Evolutionary conservation across 2,113 vertebrate genomes (phyloP).

Genomic region (Lagopus muta): DNA sequence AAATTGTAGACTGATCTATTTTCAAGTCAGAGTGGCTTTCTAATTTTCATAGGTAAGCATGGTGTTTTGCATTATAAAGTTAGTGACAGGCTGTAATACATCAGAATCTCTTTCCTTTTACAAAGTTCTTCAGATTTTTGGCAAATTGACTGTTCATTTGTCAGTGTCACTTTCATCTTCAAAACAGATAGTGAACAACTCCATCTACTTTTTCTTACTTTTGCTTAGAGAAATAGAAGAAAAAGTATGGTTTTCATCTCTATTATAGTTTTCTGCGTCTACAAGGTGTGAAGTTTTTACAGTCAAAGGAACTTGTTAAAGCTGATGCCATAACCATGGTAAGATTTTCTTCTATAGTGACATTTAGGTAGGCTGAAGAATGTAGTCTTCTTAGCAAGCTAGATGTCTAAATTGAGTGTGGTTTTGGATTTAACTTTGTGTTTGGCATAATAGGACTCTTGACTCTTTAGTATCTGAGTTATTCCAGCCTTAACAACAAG

Average conservation of each 20-base stretch:
- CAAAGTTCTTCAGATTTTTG: constrained; percentile 54
- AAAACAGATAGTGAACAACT: constrained; percentile 18
- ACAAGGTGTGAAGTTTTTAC: neutral
- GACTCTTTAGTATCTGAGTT: neutral
- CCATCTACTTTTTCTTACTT: neutral
- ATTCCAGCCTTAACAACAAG: neutral
- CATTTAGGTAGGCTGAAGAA: neutral
- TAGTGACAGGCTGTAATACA: neutral
- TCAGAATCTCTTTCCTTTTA: neutral
- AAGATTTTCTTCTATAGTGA: neutral
- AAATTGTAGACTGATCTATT: constrained; percentile 2
- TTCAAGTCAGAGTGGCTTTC: neutral
- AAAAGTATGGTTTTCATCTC: neutral
- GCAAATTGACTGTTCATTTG: constrained; percentile 32
- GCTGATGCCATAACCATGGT: neutral
- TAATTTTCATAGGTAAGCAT: neutral
- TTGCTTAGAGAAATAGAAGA: neutral
- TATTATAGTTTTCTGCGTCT: neutral
- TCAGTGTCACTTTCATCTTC: constrained; percentile 34
- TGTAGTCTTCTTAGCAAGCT: neutral
- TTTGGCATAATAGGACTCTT: neutral
- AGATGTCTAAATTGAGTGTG: neutral
- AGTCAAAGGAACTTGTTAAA: neutral
- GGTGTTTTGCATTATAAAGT: constrained; percentile 1
- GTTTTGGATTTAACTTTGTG: neutral